phyloP scores from a whole-genome alignment of 1,140 invertebrate genomes.

The Andricus grossulariae region DNA sequence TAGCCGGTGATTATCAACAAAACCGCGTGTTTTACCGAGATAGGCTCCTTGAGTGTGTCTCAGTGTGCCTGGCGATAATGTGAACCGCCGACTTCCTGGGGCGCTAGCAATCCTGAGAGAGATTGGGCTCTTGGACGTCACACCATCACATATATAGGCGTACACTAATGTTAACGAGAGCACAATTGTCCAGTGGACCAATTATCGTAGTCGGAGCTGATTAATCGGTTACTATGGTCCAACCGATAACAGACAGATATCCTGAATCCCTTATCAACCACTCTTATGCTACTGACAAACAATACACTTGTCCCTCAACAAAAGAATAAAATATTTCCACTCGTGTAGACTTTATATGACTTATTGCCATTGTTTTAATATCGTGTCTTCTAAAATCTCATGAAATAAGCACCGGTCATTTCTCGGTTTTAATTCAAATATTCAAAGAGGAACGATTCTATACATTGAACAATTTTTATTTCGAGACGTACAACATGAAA shows the following conservation, averaged over 20 bases:
- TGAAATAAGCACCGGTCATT: no score
- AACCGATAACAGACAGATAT: slow-evolving; percentile 37
- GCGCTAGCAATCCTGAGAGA: slow-evolving; percentile 37
- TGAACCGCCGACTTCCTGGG: slow-evolving; percentile 64
- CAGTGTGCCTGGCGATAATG: slow-evolving; percentile 63
- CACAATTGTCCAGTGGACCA: slow-evolving; percentile 39
- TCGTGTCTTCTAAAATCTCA: no score
- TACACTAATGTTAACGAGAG: slow-evolving; percentile 1
- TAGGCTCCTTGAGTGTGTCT: slow-evolving; percentile 46
- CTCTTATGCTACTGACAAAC: neutral
- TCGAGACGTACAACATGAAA: no score
- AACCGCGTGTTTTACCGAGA: slow-evolving; percentile 70
- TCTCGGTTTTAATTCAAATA: no score
- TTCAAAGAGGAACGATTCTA: no score
- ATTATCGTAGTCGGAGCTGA: slow-evolving; percentile 51
- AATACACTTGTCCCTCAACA: neutral
- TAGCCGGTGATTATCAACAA: slow-evolving; percentile 64
- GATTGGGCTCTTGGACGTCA: slow-evolving; percentile 45
- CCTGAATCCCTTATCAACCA: neutral
- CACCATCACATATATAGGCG: slow-evolving; percentile 36
- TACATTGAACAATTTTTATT: no score
- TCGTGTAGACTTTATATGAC: no score
- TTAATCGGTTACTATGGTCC: slow-evolving; percentile 42
- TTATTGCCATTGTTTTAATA: no score
- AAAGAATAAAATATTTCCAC: neutral